These are phyloP conservation scores for Mormyrops attenuatus DNA, from an alignment of 2,797 vertebrate species.

Conservation along the genomic window DNA sequence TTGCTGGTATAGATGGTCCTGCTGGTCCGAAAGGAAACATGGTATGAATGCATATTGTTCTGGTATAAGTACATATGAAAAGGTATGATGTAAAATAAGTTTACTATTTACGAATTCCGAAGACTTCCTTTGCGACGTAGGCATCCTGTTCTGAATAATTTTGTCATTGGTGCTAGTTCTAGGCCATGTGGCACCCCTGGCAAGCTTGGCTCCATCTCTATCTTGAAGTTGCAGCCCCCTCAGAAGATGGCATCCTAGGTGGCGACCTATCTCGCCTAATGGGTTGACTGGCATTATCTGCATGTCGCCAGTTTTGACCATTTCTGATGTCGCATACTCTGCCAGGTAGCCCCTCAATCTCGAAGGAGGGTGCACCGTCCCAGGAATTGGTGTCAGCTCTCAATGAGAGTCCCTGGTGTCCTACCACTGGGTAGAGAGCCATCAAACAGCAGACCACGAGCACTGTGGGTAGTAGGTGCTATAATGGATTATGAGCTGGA, in stretches of 20 bases:
- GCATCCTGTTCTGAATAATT: neutral
- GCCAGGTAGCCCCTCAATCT: neutral
- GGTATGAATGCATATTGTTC: constrained; percentile 55
- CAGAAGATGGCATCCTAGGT: neutral
- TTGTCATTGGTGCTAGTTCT: neutral
- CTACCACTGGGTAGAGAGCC: neutral
- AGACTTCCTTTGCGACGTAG: neutral
- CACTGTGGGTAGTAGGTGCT: neutral
- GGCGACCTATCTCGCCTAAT: neutral
- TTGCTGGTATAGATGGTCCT: constrained; percentile 85
- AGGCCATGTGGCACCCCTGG: neutral
- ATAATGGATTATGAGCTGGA: neutral
- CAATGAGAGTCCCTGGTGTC: neutral
- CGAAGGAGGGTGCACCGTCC: neutral
- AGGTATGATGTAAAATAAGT: neutral
- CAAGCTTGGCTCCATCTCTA: neutral
- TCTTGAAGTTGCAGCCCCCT: neutral
- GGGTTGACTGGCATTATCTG: neutral
- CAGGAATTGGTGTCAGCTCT: neutral
- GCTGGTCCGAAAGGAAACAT: constrained; percentile 92
- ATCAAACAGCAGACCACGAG: neutral
- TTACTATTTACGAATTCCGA: neutral
- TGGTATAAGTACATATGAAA: neutral
- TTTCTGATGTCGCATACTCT: neutral
- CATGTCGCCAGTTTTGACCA: neutral